Percentiles rank a stretch among this genome's conserved stretches.
Evolutionary conservation across 1,140 invertebrate genomes (phyloP).

Genomic region (Microplitis mediator): DNA sequence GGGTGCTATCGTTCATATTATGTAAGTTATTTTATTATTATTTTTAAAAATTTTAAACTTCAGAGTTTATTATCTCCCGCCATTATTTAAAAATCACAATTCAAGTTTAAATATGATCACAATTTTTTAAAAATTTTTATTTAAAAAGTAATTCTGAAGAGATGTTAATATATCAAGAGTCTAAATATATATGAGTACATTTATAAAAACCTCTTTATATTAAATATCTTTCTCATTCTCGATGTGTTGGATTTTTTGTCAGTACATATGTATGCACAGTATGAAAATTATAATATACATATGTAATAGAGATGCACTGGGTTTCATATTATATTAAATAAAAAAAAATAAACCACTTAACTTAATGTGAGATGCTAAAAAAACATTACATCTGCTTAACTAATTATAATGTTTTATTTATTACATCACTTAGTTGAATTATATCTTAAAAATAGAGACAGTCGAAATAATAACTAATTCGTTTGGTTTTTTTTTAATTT

Average conservation of each 20-base stretch:
- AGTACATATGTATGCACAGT: no score
- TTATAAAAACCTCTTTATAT: no score
- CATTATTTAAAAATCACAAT: not conserved
- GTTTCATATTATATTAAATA: slow-evolving; percentile 41
- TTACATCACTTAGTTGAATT: not conserved
- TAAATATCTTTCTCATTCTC: no score
- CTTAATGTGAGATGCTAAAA: not conserved
- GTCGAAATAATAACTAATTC: not conserved
- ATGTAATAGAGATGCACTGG: slow-evolving; percentile 20
- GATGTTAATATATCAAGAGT: no score
- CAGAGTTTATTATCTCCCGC: not conserved
- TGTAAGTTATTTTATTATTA: slow-evolving; percentile 68
- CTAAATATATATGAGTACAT: no score
- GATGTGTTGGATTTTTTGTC: no score
- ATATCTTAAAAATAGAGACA: not conserved
- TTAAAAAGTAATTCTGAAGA: not conserved
- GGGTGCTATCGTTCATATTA: slow-evolving; percentile 95
- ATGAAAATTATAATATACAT: not conserved
- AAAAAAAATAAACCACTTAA: not conserved
- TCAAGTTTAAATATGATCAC: not conserved
- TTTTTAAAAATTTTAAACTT: slow-evolving; percentile 1
- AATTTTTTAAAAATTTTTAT: not conserved
- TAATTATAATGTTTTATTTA: not conserved
- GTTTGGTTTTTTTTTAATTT: not conserved
- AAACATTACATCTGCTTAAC: slow-evolving; percentile 1